Percentiles rank a stretch among this genome's conserved stretches.
Conservation (phyloP, 2,113 vertebrate species). For the Tachysurus fulvidraco region DNA sequence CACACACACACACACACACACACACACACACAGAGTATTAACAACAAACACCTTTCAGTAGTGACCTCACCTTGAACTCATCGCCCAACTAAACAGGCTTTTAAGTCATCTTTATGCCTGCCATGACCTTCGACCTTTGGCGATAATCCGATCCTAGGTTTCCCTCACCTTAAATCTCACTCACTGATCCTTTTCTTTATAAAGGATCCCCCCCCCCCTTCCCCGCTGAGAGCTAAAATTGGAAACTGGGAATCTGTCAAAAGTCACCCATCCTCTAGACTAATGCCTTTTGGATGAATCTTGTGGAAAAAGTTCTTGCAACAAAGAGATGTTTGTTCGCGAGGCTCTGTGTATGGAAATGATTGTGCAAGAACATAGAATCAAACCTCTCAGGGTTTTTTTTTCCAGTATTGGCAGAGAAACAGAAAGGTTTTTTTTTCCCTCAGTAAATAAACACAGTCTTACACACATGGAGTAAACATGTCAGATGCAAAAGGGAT, state of each 20-base stretch:
- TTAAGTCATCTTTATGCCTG: not conserved
- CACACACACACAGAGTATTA: not conserved
- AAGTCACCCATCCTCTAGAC: not conserved
- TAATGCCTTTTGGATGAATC: not conserved
- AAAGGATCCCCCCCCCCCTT: not conserved
- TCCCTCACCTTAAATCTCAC: not conserved
- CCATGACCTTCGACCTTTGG: not conserved
- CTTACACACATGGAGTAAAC: conserved; percentile 1
- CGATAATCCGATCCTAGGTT: not conserved
- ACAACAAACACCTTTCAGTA: too few species aligned
- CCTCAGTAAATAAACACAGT: not conserved
- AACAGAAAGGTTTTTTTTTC: not conserved
- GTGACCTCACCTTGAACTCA: not conserved
- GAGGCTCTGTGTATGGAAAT: conserved; percentile 11
- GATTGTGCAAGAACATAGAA: conserved; percentile 8
- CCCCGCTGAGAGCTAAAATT: not conserved
- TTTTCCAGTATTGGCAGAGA: not conserved
- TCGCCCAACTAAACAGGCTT: not conserved
- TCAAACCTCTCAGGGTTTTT: not conserved
- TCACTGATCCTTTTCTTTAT: not conserved
- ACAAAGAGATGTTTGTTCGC: not conserved
- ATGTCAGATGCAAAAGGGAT: not conserved
- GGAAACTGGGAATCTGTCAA: conserved; percentile 13
- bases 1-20: too few species aligned
- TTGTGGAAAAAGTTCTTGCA: not conserved